These are phyloP conservation scores for Hesperophylax magnus DNA, from an alignment of 1,140 invertebrate genomes.

Conservation along the genomic window DNA sequence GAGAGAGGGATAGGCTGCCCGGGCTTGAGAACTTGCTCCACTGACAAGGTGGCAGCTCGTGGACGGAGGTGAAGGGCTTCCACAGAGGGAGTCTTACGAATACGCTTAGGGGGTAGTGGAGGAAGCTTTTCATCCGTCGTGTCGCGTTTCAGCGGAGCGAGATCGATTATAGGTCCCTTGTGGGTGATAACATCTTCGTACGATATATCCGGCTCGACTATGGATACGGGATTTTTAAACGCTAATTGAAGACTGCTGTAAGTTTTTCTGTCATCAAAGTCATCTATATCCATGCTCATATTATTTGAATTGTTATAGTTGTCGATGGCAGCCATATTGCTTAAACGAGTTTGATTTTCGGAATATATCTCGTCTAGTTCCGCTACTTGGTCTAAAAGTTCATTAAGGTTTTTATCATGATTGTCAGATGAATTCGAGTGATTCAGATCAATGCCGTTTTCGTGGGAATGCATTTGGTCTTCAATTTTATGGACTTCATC, in stretches of 20 bases:
- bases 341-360: conserved; percentile 74
- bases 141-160: conserved; percentile 68
- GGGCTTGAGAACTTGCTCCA: conserved; percentile 64
- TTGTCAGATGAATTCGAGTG: conserved; percentile 46
- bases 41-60: conserved; percentile 59
- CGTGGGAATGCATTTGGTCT: conserved; percentile 30
- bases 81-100: conserved; percentile 74
- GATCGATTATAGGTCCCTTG: conserved; percentile 69
- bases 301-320: conserved; percentile 59
- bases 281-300: conserved; percentile 71
- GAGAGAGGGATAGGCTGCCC: conserved; percentile 62
- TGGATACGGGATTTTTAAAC: conserved; percentile 85
- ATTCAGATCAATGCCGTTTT: conserved; percentile 30
- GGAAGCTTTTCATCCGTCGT: conserved; percentile 76
- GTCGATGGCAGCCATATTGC: conserved; percentile 64
- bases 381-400: conserved; percentile 79
- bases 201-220: conserved; percentile 68
- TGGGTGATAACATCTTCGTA: conserved; percentile 73
- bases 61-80: conserved; percentile 64
- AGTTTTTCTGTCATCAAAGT: conserved; percentile 81
- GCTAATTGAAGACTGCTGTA: conserved; percentile 88
- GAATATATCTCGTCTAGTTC: conserved; percentile 85
- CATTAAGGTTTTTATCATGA: conserved; percentile 76
- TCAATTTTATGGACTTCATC: conserved; percentile 50
- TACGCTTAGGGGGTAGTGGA: conserved; percentile 83